Evolutionary conservation across 2,113 vertebrate genomes (phyloP).

Genomic region (Sapajus apella): DNA sequence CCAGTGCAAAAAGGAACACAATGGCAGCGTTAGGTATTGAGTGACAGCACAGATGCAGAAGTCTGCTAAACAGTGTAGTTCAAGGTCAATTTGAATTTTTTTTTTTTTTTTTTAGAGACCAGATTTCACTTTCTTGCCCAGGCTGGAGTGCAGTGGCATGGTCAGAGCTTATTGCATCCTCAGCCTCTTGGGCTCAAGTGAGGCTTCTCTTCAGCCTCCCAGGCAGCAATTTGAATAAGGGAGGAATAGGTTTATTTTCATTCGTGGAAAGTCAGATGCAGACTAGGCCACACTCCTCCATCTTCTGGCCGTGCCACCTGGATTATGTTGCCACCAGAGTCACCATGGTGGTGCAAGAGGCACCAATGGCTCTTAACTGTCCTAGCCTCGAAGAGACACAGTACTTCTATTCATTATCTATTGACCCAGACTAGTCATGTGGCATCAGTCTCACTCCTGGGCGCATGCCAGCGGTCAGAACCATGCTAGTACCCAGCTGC

Average conservation of each 20-base stretch:
- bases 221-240: not conserved
- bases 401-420: accelerated
- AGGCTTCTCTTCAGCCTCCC: no score
- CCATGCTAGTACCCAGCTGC: not conserved
- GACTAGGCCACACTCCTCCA: not conserved
- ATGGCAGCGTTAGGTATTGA: no score
- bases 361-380: not conserved
- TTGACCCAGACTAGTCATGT: accelerated
- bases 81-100: not conserved
- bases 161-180: no score
- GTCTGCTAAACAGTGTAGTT: accelerated
- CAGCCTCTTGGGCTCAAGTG: no score
- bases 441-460: accelerated
- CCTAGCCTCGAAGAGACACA: accelerated
- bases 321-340: accelerated
- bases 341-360: accelerated
- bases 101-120: no score
- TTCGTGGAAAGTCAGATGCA: not conserved
- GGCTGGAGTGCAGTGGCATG: not conserved
- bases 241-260: not conserved
- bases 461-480: accelerated
- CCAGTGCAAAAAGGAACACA: not conserved
- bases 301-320: accelerated
- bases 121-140: not conserved
- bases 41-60: not conserved